Evolutionary conservation across 2,113 vertebrate genomes (phyloP).

Genomic region (Centrocercus urophasianus): DNA sequence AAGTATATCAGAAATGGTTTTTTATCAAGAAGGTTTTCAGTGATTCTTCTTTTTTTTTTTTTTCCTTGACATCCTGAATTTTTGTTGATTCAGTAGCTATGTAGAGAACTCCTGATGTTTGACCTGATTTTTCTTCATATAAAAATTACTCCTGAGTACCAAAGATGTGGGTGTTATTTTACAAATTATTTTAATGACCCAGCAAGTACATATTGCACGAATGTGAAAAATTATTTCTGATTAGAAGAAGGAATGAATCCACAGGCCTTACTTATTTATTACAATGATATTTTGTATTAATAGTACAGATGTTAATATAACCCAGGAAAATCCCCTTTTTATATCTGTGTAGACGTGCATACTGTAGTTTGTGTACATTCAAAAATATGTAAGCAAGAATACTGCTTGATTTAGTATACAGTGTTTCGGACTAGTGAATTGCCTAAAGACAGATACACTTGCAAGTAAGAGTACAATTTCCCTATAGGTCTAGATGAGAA

Average conservation of each 20-base stretch:
- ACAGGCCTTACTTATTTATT: neutral
- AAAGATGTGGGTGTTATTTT: neutral
- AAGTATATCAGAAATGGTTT: neutral
- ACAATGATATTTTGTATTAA: neutral
- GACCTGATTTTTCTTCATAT: neutral
- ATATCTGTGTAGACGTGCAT: accelerated
- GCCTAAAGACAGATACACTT: neutral
- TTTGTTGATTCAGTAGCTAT: neutral
- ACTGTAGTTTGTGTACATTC: neutral
- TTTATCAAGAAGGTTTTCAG: neutral
- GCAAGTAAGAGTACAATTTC: neutral
- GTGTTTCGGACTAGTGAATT: neutral
- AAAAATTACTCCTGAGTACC: neutral
- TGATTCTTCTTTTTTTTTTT: neutral
- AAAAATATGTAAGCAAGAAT: neutral
- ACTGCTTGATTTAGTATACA: neutral
- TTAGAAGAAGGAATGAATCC: neutral
- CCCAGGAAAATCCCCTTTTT: neutral
- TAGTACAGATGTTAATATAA: neutral
- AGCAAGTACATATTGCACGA: neutral
- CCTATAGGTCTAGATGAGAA: neutral
- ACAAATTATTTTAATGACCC: neutral
- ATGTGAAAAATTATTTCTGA: neutral
- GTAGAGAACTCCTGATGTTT: neutral
- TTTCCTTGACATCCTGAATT: neutral